A percentile compares a stretch with the other conserved stretches of the same genome.
These are phyloP conservation scores for Chrysomallon squamiferum DNA, from an alignment of 1,140 invertebrate species.

Conservation along the genomic window DNA sequence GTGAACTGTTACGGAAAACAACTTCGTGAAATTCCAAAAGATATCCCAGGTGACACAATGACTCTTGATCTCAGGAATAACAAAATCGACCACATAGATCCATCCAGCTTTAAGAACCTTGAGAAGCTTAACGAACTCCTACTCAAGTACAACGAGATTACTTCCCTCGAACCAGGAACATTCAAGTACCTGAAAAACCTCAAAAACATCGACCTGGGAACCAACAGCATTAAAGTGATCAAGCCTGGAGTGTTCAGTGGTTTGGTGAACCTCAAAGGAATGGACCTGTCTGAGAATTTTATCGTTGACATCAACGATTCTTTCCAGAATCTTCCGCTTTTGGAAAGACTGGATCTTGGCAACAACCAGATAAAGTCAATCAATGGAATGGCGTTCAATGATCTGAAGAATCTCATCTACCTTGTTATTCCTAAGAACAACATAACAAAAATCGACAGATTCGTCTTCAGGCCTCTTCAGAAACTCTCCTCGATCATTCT, in stretches of 20 bases:
- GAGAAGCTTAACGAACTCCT: constrained; percentile 4
- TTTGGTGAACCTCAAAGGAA: constrained; percentile 42
- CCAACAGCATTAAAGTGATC: constrained; percentile 30
- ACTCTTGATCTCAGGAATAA: constrained; percentile 31
- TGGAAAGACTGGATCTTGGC: constrained; percentile 77
- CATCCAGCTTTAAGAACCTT: constrained; percentile 11
- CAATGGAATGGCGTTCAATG: constrained; percentile 68
- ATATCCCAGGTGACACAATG: constrained; percentile 14
- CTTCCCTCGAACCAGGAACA: constrained; percentile 6
- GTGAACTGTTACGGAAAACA: constrained; percentile 20
- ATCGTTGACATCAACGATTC: constrained; percentile 57
- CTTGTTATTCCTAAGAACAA: constrained; percentile 82
- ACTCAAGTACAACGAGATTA: constrained; percentile 14
- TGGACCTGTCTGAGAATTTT: constrained; percentile 72
- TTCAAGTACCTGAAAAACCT: constrained; percentile 21
- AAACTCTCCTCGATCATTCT: constrained; percentile 79
- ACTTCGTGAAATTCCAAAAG: constrained; percentile 10
- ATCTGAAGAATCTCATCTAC: constrained; percentile 74
- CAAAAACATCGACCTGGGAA: constrained; percentile 16
- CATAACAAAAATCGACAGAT: constrained; percentile 73
- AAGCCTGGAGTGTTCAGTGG: constrained; percentile 47
- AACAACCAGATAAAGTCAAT: constrained; percentile 72
- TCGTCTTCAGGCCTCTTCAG: constrained; percentile 76
- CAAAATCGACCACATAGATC: constrained; percentile 23
- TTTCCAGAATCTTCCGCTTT: constrained; percentile 61